Evolutionary conservation across 2,113 vertebrate species (phyloP), one percentile per base, ranked within the genome.

Genomic region (Corythornis vintsioides): DNA sequence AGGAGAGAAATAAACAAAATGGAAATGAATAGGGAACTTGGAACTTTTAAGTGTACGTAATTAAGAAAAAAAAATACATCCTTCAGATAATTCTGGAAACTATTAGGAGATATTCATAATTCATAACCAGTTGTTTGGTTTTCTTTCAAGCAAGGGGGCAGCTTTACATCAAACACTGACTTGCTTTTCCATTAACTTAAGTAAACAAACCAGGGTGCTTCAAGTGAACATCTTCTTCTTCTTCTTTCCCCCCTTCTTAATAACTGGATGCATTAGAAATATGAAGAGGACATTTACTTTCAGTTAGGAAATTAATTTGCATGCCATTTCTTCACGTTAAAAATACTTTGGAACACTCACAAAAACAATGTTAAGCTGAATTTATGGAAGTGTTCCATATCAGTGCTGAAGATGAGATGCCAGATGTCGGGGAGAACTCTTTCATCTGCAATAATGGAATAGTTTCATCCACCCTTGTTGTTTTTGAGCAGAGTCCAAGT

Each of bases 391-490:
- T 71, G 82, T 91, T 95, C 88, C 82, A 94, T 95, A 88, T 97
- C 85, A 92, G 94, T 94, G 96, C 92, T 93, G 94, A 97, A 96
- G 84, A 94, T 94, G 94, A 94, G 94, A 92, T 93, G 91, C 93
- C 94, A 97, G 86, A 95, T 95, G 79, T 90, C 83, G 60, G 89
- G 38, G 83, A 65, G 77, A 95, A 83, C 95, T 96, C 96, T 97
- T 97, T 93, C 87, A 97, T 97, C 95, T 96, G 72, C 96, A 90
- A 97, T 96, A 96, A 96, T 92, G 91, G 91, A 96, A 96, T 83
- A 95, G 95, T 91, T 96, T 96, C 85, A 95, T 94, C 96, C 96
- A 96, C 96, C 96, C 96, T 94, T 96, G 95, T 96, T 96, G 94
- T 92, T 96, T 97, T 96, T 97, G 96, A 96, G 91, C 28, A 31